Evolutionary conservation across 1,140 invertebrate species (phyloP).

Genomic region (Trachelipus rathkii): DNA sequence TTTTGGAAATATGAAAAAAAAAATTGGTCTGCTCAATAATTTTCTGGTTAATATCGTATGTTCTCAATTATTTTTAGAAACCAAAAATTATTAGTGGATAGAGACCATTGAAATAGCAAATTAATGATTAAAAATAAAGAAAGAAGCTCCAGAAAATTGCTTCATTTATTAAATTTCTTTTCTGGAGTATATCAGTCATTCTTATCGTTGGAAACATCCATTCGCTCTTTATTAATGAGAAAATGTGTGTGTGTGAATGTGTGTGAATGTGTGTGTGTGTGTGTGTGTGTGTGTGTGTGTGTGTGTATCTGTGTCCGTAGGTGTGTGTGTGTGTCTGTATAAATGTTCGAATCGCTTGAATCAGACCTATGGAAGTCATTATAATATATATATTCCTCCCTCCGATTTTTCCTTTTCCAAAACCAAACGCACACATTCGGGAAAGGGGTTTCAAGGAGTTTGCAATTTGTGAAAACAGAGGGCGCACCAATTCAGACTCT

Average conservation of each 20-base stretch:
- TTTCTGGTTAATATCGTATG: too few relatives aligned
- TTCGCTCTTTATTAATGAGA: not conserved
- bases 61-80: too few relatives aligned
- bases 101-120: too few relatives aligned
- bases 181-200: not conserved
- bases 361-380: constrained; percentile 1
- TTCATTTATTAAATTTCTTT: constrained; percentile 6
- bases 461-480: not conserved
- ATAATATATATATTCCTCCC: not conserved
- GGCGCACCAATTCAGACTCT: not conserved
- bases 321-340: too few relatives aligned
- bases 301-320: not conserved
- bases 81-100: too few relatives aligned
- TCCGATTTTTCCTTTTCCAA: not conserved
- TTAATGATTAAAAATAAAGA: too few relatives aligned
- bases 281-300: not conserved
- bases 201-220: not conserved
- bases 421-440: too few relatives aligned
- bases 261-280: not conserved
- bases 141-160: not conserved
- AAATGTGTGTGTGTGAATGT: too few relatives aligned
- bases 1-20: not conserved
- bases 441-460: not conserved
- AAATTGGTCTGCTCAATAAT: not conserved
- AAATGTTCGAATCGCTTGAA: not conserved